Evolutionary conservation across 1,140 invertebrate genomes (phyloP).

Genomic region (Drosophila triauraria): DNA sequence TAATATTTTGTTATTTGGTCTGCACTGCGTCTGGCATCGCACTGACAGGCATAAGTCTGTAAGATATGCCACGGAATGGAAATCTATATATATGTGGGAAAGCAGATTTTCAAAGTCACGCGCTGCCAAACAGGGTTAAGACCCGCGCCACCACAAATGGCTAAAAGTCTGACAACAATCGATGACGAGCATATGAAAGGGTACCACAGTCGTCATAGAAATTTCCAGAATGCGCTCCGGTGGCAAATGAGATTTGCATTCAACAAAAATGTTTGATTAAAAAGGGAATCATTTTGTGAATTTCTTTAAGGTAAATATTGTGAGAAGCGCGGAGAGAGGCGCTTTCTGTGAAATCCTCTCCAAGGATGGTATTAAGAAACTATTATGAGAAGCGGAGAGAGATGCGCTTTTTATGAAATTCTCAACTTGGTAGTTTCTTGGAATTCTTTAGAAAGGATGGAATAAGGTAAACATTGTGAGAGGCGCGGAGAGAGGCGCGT

Average conservation of each 20-base stretch:
- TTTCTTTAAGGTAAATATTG: not conserved
- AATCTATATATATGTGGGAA: slow-evolving; percentile 31
- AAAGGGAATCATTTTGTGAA: slow-evolving; percentile 13
- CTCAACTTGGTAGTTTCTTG: no score
- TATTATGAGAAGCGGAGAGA: not conserved
- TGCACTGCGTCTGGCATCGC: slow-evolving; percentile 31
- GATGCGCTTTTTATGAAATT: not conserved
- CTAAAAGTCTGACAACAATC: slow-evolving; percentile 45
- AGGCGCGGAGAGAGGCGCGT: not conserved
- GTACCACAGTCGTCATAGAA: slow-evolving; percentile 21
- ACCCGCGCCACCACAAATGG: slow-evolving; percentile 35
- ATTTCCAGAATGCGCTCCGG: slow-evolving; percentile 16
- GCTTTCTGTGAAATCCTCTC: not conserved
- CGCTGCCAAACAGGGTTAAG: slow-evolving; percentile 48
- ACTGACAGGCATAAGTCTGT: slow-evolving; percentile 63
- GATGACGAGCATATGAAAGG: slow-evolving; percentile 31
- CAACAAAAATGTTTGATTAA: slow-evolving; percentile 17
- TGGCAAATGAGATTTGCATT: slow-evolving; percentile 14
- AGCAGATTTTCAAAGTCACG: slow-evolving; percentile 78
- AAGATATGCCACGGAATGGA: slow-evolving; percentile 48
- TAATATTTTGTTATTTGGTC: slow-evolving; percentile 75
- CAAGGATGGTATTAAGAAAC: no score
- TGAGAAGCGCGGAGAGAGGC: not conserved
- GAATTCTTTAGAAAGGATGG: no score
- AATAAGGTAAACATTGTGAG: not conserved